These are phyloP conservation scores for Charina bottae DNA, from an alignment of 2,113 vertebrate species.

Conservation along the genomic window DNA sequence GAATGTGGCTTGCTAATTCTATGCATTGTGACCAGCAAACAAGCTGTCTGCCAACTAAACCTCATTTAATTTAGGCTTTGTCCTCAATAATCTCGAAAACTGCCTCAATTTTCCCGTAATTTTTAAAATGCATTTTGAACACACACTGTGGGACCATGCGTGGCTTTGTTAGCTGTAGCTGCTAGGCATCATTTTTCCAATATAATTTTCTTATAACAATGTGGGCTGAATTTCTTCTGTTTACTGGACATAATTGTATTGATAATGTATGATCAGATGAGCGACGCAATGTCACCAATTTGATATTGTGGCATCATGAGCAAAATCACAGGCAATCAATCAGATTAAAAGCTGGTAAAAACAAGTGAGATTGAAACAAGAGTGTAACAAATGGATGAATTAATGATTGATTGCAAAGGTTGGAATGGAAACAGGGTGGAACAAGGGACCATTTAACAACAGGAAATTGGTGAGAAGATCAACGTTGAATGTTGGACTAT, in stretches of 20 bases:
- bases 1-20: not conserved
- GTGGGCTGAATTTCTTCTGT: not conserved
- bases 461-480: not conserved
- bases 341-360: not conserved
- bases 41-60: not conserved
- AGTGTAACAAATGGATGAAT: not conserved
- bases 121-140: not conserved
- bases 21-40: not conserved
- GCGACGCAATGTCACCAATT: not conserved
- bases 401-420: not conserved
- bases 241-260: not conserved
- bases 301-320: not conserved
- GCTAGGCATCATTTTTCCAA: not conserved
- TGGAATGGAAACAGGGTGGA: not conserved
- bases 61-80: not conserved
- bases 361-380: not conserved
- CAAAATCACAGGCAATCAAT: not conserved
- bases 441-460: not conserved
- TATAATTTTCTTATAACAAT: not conserved
- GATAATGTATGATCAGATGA: not conserved
- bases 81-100: not conserved
- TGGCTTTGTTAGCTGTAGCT: not conserved
- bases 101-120: not conserved
- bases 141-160: not conserved
- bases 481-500: not conserved